Evolutionary conservation across 2,888 invertebrate genomes (phyloP), one percentile per base, ranked within the genome.

Genomic region (Bhutanitis thaidina): DNA sequence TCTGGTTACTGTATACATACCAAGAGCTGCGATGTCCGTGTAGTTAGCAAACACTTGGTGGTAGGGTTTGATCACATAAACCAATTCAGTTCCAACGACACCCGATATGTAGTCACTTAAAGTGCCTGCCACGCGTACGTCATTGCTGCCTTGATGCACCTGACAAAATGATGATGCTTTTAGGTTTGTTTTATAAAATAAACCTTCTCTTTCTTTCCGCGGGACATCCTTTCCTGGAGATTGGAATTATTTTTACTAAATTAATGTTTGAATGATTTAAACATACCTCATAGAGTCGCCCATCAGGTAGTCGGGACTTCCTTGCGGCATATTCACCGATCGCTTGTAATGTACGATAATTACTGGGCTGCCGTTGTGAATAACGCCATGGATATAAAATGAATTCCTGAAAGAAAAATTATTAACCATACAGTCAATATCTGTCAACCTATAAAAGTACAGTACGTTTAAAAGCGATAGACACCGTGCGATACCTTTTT

Each of bases 281-380:
- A 30, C 5, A 8, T 50, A 86, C 88, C 78, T 84, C 81, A 54
- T 82, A 89, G 3, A 89, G 62, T 29, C 89, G 71, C 15, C 85
- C 86, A 46, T 85, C 80, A 0, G 81, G 76, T 44, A 85, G 55
- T 1, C 83, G 72, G 0, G 87, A 74, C 51, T 78, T 72, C 39
- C 88, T 73, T 0, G 88, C 88, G 0, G 88, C 87, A 39, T 86
- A 86, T 60, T 89, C 88, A 7, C 88, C 88, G 12, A 89, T 84
- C 1, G 77, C 78, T 70, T 89, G 88, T 45, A 88, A 57, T 12
- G 65, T 73, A 37, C 67, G 72, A 44, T 75, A 71, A 63, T 87
- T 87, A 56, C 83, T 85, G 3, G 77, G 79, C 47, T 71, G 73
- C 1, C 84, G 78, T 12, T 65, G 49, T 0, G 87, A 79, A 60